Base-by-base conservation (phyloP, 2,113 vertebrate genomes). In the Xyliphius kryptos region DNA sequence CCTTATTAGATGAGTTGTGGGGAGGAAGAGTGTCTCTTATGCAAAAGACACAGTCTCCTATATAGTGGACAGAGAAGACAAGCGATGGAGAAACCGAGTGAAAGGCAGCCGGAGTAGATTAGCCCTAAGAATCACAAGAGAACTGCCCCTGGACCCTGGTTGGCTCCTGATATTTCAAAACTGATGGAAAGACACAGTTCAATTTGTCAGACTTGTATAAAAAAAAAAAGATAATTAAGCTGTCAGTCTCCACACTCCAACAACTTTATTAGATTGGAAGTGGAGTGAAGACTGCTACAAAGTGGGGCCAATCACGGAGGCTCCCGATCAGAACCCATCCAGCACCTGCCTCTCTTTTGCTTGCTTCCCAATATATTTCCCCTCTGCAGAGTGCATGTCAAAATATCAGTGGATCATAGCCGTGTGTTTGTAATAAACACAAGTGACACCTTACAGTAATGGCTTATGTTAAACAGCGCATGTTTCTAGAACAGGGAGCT, bases 151-250 rank as follows among this genome's bases (percentile, higher is more conserved):
- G 83, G 84, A 87, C 87, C 87, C 84, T 80, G 86, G 86, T 88
- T 84, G 16, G 46, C 49, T 88, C 86, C 83, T 85, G 88, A 87
- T 90, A 81, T 88, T 90, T 92, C 90, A 90, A 89, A 92, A 88
- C 88, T 92, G 90, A 94, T 94, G 87, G 89, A 93, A 90, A 96
- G 90, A 93, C 92, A 93, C 90, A 91, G 88, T 89, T 95, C 93
- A 91, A 95, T 97, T 98, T 97, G 93, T 97, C 89, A 89, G 89
- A 90, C 85, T 93, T 93, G 97, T 90, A 94, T 92, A n/a, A n/a
- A n/a, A n/a, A n/a, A n/a, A n/a, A 92, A 91, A 91, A 92, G 92
- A 96, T 98, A 98, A 98, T 97, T 93, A 97, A 94, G 91, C 93
- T 98, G 95, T 97, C 94, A 97, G 87, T 94, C 92, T 90, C 83